Evolutionary conservation across 2,888 invertebrate genomes (phyloP).

Genomic region (Busseola fusca): DNA sequence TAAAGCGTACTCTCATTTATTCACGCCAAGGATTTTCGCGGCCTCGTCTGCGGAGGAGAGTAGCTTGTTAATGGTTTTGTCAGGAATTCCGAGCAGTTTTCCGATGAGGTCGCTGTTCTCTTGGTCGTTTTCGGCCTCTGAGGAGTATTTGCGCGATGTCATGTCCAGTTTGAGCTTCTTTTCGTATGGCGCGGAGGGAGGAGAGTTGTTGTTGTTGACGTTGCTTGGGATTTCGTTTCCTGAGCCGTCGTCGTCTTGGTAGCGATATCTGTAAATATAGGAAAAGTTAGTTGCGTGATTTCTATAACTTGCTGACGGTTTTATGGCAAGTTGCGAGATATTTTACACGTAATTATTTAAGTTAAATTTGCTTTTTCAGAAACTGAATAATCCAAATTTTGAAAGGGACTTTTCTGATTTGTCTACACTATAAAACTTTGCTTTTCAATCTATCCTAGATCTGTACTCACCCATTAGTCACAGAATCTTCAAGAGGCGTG

Average conservation of each 20-base stretch:
- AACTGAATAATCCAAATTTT: not conserved
- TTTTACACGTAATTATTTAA: not conserved
- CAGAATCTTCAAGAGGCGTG: constrained; percentile 81
- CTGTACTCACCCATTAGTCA: constrained; percentile 78
- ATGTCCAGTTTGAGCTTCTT: constrained; percentile 87
- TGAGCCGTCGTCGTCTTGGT: constrained; percentile 84
- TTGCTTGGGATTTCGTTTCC: constrained; percentile 85
- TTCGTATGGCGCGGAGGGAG: constrained; percentile 88
- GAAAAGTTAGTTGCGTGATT: constrained; percentile 6
- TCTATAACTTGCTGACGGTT: not conserved
- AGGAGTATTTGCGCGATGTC: constrained; percentile 86
- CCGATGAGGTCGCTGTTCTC: constrained; percentile 94
- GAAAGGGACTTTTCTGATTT: not conserved
- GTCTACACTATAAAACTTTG: not conserved
- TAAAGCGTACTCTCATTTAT: constrained; percentile 90
- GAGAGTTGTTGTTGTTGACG: constrained; percentile 88
- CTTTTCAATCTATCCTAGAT: not conserved
- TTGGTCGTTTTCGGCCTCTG: constrained; percentile 85
- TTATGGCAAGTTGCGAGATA: not conserved
- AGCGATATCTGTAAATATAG: constrained; percentile 75
- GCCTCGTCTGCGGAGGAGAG: constrained; percentile 95
- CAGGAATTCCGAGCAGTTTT: constrained; percentile 96
- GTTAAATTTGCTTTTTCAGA: not conserved
- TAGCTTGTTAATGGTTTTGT: constrained; percentile 95
- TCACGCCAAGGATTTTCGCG: constrained; percentile 95